Evolutionary conservation across 2,797 vertebrate species (phyloP), one percentile per base, ranked within the genome.

Genomic region (Darevskia nairensis): DNA sequence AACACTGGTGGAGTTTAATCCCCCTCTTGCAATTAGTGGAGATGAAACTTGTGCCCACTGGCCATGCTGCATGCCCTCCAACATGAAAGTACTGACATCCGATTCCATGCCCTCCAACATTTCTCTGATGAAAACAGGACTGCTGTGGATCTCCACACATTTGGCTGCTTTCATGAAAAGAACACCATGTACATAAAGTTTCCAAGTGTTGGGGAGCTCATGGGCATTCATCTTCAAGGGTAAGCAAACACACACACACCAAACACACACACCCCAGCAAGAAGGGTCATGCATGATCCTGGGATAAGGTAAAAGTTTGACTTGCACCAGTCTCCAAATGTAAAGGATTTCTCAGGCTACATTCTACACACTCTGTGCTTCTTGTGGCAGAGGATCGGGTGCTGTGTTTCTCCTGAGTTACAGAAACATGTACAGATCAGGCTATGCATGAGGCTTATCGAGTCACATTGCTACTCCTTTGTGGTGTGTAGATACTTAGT

Each of bases 401-500:
- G 11, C 41, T 3, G 6, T 17, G 32, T 72, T 72, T 59, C 4
- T 17, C 10, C 10, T 39, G 39, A 59, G 15, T 27, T 64, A 29
- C 66, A 80, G 32, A 21, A 72, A 64, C 4, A 10, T 39, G 17
- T 21, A 85, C 19, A 46, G 2, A 75, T 39, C 77, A 80, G 41
- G 3, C 55, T 1, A 50, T 8, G 29, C 2, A 0, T 0, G 0
- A 0, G 87, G 25, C 82, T 92, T 77, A 84, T 39, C 1, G 61
- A 5, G 2, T 1, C n/a, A 84, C 84, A 78, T 0, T 64, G 21
- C 7, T 9, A 79, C 81, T 71, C 39, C 2, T 82, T 84, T 75
- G 32, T 50, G 69, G 82, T 32, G 81, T 71, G 86, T 83, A 50
- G 61, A 64, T 64, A 64, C 89, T 85, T 80, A 91, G 71, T 66